Evolutionary conservation across 23 tunicate genomes (phyloP), one percentile per base, ranked within the genome.

Genomic region (Clavelina lepadiformis): DNA sequence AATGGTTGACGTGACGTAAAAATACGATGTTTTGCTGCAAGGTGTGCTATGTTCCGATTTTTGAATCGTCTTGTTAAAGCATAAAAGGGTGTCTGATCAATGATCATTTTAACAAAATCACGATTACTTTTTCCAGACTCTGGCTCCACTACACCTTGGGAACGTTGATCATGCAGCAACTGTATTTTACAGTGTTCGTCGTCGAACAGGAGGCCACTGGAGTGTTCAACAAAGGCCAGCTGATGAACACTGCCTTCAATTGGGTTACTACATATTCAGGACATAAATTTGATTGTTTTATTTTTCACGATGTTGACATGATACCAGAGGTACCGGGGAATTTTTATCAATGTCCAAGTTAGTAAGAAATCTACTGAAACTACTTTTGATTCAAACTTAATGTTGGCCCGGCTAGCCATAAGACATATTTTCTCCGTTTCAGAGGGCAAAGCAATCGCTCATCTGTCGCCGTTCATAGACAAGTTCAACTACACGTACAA

Each of bases 281-380:
- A 28, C 31, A 20, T 11, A 71, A 52, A 30, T 80, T 78, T 67
- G 56, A 71, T 21, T 80, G 87, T 34, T 63, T 71, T 45, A 46
- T 80, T 1, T 71, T 80, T 53, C 87, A 80, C 27, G 87, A 80
- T 31, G 87, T 80, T 5, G 87, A 80, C 56, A 70, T 80, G 78
- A 71, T 80, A 31, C 76, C 78, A 13, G 78, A 80, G 36, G 32
- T 71, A 2, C 38, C 44, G 5, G 87, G 79, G 13, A 80, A 71
- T 31, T 54, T 80, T 0, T 80, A 80, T 64, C 62, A 34, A 49
- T 80, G 87, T 34, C 11, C 70, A 52, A 78, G 87, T 80, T 25
- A 57, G 15, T 15, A 41, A 41, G 13, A 41, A 41, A 41, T 41
- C 49, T 8, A 41, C 15, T 41, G 49, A 8, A 8, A 8, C 15